These are phyloP conservation scores for Lepidothrix coronata DNA, from an alignment of 2,113 vertebrate genomes.

Conservation along the genomic window DNA sequence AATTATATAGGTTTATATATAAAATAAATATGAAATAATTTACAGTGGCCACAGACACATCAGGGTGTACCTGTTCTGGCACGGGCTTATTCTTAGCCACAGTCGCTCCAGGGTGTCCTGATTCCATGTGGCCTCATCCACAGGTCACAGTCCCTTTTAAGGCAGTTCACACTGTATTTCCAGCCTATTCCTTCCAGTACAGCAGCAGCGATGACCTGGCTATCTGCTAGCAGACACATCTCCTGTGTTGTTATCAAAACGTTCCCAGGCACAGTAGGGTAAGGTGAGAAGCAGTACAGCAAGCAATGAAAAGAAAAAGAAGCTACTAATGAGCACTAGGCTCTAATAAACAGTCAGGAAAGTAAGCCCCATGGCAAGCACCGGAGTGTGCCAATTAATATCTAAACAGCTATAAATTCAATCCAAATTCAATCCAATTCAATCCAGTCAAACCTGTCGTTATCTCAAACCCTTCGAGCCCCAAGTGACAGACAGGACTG, in stretches of 20 bases:
- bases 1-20: not conserved
- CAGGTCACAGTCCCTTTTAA: not conserved
- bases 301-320: not conserved
- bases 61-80: not conserved
- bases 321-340: fast-evolving
- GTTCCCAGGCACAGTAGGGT: not conserved
- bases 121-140: fast-evolving
- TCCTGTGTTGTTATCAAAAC: not conserved
- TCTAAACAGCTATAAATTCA: not conserved
- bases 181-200: not conserved
- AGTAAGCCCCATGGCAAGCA: not conserved
- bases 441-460: not conserved
- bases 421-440: not conserved
- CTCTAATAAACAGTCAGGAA: not conserved
- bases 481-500: not conserved
- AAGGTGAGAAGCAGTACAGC: not conserved
- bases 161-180: fast-evolving
- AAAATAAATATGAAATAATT: not conserved
- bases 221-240: not conserved
- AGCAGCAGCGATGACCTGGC: not conserved
- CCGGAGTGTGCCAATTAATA: not conserved
- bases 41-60: not conserved
- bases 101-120: not conserved
- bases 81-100: not conserved
- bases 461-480: not conserved